Evolutionary conservation across 1,140 invertebrate species (phyloP), one percentile per base, ranked within the genome.

Genomic region (Lucilia sericata): DNA sequence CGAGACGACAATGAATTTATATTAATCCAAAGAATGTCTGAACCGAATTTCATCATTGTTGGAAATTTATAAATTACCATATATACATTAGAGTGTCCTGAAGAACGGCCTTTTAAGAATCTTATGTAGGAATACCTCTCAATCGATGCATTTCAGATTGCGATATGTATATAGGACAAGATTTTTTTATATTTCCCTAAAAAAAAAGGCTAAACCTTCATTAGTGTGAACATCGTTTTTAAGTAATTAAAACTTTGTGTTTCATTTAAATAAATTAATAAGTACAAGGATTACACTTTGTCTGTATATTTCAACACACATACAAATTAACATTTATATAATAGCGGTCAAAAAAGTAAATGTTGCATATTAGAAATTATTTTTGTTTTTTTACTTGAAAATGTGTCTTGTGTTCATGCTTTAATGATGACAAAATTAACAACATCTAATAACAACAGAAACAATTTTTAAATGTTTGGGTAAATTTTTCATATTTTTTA

Each of bases 291-390:
- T 55, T 49, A 30, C 25, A 30, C 25, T 30, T 30, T 30, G 25
- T 30, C 3, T 30, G 25, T 30, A 30, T 30, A 30, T 2, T 30
- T 30, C 25, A 30, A 30, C 25, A 30, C 25, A 30, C 25, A 30
- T 30, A 30, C 25, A 30, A 30, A 30, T 30, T n/a, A 21, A 80
- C 14, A 19, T 49, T 51, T 19, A 21, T 80, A 51, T 42, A 78
- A 78, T 78, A 12, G 34, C 75, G 75, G 75, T 78, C 75, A 78
- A 78, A 30, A 30, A 42, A 78, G n/a, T 78, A 78, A 78, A 47
- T 78, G 42, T 47, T 17, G 34, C 47, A 80, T 21, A 49, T 51
- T 14, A 80, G 8, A 51, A 51, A 10, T 49, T 25, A 76, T 17
- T 10, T 42, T 42, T 3, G 2, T 30, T 55, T 55, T 17, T n/a